Percentiles rank a stretch among this genome's conserved stretches.
Evolutionary conservation across 2,888 invertebrate genomes (phyloP).

Genomic region (Miltochrista miniata): DNA sequence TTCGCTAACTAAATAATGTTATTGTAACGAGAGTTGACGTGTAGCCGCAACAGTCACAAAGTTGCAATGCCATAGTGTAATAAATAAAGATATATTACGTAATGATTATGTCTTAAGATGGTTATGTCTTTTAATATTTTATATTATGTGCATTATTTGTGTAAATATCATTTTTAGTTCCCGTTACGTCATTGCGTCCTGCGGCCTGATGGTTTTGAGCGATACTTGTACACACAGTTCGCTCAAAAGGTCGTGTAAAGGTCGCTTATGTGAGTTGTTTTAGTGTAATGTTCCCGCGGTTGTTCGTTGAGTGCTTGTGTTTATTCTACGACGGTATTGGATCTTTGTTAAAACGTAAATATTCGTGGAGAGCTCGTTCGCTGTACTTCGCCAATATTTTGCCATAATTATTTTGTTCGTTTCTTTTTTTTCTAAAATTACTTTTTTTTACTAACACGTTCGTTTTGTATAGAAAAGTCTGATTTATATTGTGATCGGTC

Average conservation of each 20-base stretch:
- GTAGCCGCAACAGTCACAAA: conserved; percentile 72
- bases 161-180: conserved; percentile 67
- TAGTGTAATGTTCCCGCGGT: conserved; percentile 54
- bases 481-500: conserved; percentile 57
- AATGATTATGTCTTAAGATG: conserved; percentile 66
- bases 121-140: conserved; percentile 67
- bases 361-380: conserved; percentile 61
- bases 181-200: conserved; percentile 20
- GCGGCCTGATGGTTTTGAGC: not conserved
- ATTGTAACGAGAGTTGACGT: conserved; percentile 39
- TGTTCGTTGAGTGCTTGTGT: conserved; percentile 56
- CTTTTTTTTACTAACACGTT: conserved; percentile 62
- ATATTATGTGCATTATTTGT: conserved; percentile 69
- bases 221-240: conserved; percentile 3
- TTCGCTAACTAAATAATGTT: conserved; percentile 29
- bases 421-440: conserved; percentile 53
- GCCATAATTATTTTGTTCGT: conserved; percentile 66
- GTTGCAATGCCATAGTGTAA: conserved; percentile 77
- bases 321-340: conserved; percentile 55
- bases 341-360: conserved; percentile 57
- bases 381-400: conserved; percentile 79
- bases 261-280: conserved; percentile 45
- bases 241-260: conserved; percentile 30
- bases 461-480: conserved; percentile 54
- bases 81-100: conserved; percentile 57